Percentiles rank a stretch among this genome's conserved stretches.
These are phyloP conservation scores for Aphelocoma californica DNA, from an alignment of 2,797 vertebrate genomes.

Conservation along the genomic window DNA sequence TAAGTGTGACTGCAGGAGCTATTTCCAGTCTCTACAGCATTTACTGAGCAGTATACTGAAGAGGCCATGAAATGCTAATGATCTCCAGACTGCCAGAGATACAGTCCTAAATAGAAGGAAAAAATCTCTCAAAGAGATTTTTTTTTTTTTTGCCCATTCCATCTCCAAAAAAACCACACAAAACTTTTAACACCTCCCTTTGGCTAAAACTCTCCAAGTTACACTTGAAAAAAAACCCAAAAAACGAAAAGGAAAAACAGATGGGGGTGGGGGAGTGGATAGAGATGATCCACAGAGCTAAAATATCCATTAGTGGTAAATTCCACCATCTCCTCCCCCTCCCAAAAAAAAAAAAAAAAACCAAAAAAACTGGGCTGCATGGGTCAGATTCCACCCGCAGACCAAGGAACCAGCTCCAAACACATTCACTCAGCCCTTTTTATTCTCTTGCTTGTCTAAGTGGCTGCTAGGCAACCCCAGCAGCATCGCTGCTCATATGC, in stretches of 20 bases:
- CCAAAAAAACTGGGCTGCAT: background rate
- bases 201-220: conserved; percentile 33
- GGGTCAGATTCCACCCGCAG: conserved; percentile 48
- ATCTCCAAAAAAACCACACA: conserved; percentile 38
- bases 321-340: conserved; percentile 14
- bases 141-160: background rate
- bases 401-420: background rate
- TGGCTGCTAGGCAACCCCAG: conserved; percentile 64
- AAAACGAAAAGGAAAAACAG: background rate
- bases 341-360: background rate
- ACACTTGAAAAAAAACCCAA: background rate
- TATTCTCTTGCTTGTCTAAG: conserved; percentile 20
- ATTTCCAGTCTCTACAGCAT: conserved; percentile 18
- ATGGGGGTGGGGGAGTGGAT: background rate
- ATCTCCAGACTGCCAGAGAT: conserved; percentile 23
- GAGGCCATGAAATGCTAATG: conserved; percentile 37
- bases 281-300: background rate
- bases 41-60: background rate
- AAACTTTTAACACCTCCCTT: conserved; percentile 56
- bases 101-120: conserved; percentile 6
- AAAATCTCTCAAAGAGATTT: background rate
- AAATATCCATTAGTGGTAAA: background rate
- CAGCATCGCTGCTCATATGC: conserved; percentile 39
- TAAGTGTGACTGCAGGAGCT: conserved; percentile 15
- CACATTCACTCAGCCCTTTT: conserved; percentile 11